These are phyloP conservation scores for Drosophila meridionalis DNA, from an alignment of 2,888 invertebrate species.

Conservation along the genomic window DNA sequence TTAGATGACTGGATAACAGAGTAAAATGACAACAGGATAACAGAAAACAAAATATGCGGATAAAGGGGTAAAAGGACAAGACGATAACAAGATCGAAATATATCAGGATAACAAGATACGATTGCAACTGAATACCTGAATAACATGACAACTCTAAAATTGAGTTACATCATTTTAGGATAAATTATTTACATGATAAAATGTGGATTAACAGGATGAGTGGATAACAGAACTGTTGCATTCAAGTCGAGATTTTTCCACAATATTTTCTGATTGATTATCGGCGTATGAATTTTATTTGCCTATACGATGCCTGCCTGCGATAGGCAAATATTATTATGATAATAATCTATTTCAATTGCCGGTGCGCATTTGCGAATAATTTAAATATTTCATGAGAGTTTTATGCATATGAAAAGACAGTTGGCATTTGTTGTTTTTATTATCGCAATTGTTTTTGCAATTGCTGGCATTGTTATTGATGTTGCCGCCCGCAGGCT, in stretches of 20 bases:
- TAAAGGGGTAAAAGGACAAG: no score
- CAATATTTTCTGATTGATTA: not conserved
- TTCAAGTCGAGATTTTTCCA: not conserved
- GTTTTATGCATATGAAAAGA: constrained; percentile 52
- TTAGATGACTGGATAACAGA: no score
- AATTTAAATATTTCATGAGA: constrained; percentile 48
- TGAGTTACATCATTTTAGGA: no score
- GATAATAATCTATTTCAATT: constrained; percentile 44
- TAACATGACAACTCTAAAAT: no score
- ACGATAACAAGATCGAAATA: no score
- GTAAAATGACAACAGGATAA: no score
- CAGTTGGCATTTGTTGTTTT: constrained; percentile 32
- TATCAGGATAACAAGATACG: no score
- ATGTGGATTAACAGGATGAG: not conserved
- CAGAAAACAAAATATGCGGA: no score
- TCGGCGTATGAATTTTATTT: not conserved
- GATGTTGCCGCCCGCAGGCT: constrained; percentile 5
- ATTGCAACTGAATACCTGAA: no score
- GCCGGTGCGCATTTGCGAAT: constrained; percentile 23
- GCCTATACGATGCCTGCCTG: no score
- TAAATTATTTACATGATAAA: not conserved
- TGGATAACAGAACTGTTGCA: not conserved
- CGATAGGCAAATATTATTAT: constrained; percentile 26
- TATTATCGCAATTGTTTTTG: constrained; percentile 19
- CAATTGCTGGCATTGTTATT: constrained; percentile 18